Evolutionary conservation across 2,888 invertebrate genomes (phyloP).

Genomic region (Tetramorium bicarinatum): DNA sequence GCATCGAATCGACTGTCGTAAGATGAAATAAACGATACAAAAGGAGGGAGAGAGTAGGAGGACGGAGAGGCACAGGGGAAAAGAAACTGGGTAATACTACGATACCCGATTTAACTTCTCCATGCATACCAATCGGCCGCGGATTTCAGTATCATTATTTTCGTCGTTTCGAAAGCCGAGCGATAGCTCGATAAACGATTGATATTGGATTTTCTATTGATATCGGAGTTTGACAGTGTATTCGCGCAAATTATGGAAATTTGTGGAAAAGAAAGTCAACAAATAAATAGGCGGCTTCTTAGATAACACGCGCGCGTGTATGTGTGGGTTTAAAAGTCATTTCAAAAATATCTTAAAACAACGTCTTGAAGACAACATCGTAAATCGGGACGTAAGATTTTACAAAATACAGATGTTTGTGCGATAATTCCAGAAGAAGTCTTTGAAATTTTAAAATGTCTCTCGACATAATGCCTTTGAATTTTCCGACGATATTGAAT

Average conservation of each 20-base stretch:
- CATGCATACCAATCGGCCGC: constrained; percentile 47
- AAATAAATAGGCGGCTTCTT: background rate
- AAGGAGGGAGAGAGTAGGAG: background rate
- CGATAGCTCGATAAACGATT: constrained; percentile 42
- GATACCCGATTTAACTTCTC: constrained; percentile 45
- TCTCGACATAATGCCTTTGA: background rate
- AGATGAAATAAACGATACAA: constrained; percentile 44
- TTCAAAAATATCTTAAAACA: background rate
- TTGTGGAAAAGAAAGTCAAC: background rate
- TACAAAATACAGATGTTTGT: background rate
- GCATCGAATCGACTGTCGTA: constrained; percentile 29
- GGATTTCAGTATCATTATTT: constrained; percentile 47
- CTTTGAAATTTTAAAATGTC: background rate
- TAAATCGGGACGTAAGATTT: background rate
- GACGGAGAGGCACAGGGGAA: background rate
- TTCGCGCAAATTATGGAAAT: constrained; percentile 16
- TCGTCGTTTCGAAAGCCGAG: background rate
- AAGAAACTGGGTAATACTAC: background rate
- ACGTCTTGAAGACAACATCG: background rate
- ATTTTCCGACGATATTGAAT: background rate
- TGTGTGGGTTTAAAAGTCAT: background rate
- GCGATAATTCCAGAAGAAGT: background rate
- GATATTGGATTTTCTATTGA: constrained; percentile 26
- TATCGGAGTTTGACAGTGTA: background rate
- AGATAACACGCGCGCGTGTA: too few relatives aligned